These are phyloP conservation scores for Drosophila monieri DNA, from an alignment of 2,888 invertebrate genomes.

Conservation along the genomic window DNA sequence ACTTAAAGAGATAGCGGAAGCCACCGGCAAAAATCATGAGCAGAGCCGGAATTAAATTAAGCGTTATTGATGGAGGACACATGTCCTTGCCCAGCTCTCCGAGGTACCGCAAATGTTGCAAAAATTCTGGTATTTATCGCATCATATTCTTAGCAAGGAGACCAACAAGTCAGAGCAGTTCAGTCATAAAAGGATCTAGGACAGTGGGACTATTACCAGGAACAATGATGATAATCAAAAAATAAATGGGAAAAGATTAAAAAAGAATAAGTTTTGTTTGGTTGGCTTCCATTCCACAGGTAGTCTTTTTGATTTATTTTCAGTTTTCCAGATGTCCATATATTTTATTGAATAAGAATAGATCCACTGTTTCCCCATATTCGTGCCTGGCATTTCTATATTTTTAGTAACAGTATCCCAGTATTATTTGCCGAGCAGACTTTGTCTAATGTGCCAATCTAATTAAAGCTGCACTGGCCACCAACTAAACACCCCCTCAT, in stretches of 20 bases:
- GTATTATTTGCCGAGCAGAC: constrained; percentile 63
- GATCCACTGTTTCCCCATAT: constrained; percentile 14
- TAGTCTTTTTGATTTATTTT: too few relatives aligned
- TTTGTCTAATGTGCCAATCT: constrained; percentile 74
- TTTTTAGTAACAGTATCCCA: constrained; percentile 3
- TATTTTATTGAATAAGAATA: neutral
- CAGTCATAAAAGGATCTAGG: constrained; percentile 38
- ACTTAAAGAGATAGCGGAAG: constrained; percentile 68
- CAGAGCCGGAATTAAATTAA: constrained; percentile 71
- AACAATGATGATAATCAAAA: too few relatives aligned
- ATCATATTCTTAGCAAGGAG: constrained; percentile 34
- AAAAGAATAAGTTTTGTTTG: too few relatives aligned
- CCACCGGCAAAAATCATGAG: constrained; percentile 12
- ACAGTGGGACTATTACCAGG: constrained; percentile 19
- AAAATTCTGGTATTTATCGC: constrained; percentile 60
- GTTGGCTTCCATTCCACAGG: too few relatives aligned
- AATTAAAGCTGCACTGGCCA: constrained; percentile 70
- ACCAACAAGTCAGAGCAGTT: constrained; percentile 37
- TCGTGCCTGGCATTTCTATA: constrained; percentile 68
- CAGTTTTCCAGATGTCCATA: too few relatives aligned
- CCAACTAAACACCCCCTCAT: constrained; percentile 49
- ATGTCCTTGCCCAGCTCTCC: constrained; percentile 29
- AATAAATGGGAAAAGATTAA: too few relatives aligned
- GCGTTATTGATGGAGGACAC: constrained; percentile 73
- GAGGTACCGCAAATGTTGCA: constrained; percentile 19